Evolutionary conservation across 1,140 invertebrate genomes (phyloP), one percentile per base, ranked within the genome.

Genomic region (Trichomalopsis sarcophagae): DNA sequence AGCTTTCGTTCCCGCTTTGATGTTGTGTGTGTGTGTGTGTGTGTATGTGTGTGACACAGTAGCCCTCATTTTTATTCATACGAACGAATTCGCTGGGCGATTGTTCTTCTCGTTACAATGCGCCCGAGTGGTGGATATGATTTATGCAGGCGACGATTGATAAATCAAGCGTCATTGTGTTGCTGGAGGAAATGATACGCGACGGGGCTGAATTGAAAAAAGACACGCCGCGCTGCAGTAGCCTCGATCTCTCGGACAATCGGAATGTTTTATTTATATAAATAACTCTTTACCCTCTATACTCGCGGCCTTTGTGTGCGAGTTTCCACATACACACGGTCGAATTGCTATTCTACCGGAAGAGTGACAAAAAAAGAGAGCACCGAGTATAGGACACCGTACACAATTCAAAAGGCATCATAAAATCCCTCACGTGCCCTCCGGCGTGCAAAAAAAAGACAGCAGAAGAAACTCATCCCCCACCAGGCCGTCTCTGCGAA

Each of bases 11-110:
- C 27, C 0, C 27, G 27, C 27, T 27, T 27, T 27, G 27, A 0
- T n/a, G n/a, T 14, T 50, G 7, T 50, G 7, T 50, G 7, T 9
- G 2, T 50, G 13, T 50, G 23, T 10, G n/a, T 68, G n/a, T 23
- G 11, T 6, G 11, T 17, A 2, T 17, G n/a, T 5, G n/a, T 23
- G 7, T 69, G 30, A 33, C 10, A 9, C 2, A 33, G 14, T 30
- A 30, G 23, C 21, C 50, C 27, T 82, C 81, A 77, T 77, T 83
- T 83, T 83, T 77, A 83, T 68, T 77, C 74, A 77, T 68, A 33
- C n/a, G 13, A 7, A 62, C 55, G 55, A 68, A 55, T 47, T 40
- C 17, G n/a, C 17, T 0, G 47, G 6, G 40, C 40, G 27, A 77
- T 83, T 69, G 62, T 69, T 77, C 62, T 69, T 68, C 33, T 68